Evolutionary conservation across 2,113 vertebrate genomes (phyloP).

Genomic region (Acanthochromis polyacanthus): DNA sequence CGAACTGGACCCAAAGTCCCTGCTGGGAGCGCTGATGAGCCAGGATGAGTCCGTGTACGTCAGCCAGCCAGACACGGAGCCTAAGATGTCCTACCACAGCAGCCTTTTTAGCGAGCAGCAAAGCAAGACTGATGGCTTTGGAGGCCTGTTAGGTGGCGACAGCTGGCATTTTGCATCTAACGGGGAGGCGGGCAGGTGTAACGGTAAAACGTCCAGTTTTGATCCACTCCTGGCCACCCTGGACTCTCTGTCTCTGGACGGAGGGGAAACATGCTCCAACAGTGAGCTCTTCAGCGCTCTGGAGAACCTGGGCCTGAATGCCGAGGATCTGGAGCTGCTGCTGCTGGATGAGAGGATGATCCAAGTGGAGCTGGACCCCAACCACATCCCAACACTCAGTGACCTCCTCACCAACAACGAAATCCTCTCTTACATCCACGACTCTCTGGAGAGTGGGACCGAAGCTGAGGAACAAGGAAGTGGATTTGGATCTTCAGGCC

Average conservation of each 20-base stretch:
- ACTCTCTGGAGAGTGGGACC: conserved; percentile 41
- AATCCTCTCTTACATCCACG: conserved; percentile 81
- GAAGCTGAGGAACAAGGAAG: not conserved
- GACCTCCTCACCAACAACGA: conserved; percentile 79
- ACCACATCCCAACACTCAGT: conserved; percentile 49
- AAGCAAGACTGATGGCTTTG: not conserved
- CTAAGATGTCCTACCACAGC: conserved; percentile 56
- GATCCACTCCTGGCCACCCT: conserved; percentile 83
- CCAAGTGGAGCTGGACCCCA: conserved; percentile 78
- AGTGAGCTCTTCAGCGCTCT: conserved; percentile 81
- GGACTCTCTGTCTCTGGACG: conserved; percentile 81
- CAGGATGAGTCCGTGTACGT: conserved; percentile 81
- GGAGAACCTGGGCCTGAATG: conserved; percentile 83
- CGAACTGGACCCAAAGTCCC: conserved; percentile 69
- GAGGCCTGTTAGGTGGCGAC: conserved; percentile 45
- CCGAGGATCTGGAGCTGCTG: conserved; percentile 86
- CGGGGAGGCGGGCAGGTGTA: conserved; percentile 24
- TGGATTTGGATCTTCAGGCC: not conserved
- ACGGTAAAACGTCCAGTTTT: conserved; percentile 25
- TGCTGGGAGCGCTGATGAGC: conserved; percentile 78
- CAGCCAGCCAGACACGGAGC: conserved; percentile 63
- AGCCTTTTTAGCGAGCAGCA: conserved; percentile 52
- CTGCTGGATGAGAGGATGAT: conserved; percentile 88
- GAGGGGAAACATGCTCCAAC: conserved; percentile 81
- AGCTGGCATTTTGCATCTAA: conserved; percentile 16